Evolutionary conservation across 2,888 invertebrate genomes (phyloP).

Genomic region (Eupithecia subumbrata): DNA sequence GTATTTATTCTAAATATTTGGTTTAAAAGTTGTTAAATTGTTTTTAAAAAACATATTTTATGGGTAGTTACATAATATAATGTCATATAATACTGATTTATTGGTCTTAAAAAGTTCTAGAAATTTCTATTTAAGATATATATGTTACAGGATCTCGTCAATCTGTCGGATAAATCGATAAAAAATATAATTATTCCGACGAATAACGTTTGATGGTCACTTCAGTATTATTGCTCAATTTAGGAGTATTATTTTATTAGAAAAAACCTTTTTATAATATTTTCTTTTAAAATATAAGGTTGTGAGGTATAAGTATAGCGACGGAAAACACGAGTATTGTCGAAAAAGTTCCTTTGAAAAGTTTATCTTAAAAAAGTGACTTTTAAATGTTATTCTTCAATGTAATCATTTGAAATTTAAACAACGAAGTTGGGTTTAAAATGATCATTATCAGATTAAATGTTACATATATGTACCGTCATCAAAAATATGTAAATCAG

Average conservation of each 20-base stretch:
- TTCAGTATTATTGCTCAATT: slow-evolving; percentile 76
- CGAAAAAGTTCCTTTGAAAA: slow-evolving; percentile 65
- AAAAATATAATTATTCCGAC: slow-evolving; percentile 42
- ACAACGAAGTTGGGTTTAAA: slow-evolving; percentile 49
- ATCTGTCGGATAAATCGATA: slow-evolving; percentile 29
- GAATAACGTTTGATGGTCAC: slow-evolving; percentile 80
- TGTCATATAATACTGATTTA: neutral
- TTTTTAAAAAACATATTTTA: slow-evolving; percentile 30
- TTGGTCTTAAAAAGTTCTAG: slow-evolving; percentile 25
- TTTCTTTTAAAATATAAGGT: slow-evolving; percentile 62
- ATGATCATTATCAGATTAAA: neutral
- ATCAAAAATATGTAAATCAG: slow-evolving; percentile 16
- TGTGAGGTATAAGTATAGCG: slow-evolving; percentile 74
- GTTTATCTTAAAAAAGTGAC: slow-evolving; percentile 59
- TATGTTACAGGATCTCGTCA: slow-evolving; percentile 16
- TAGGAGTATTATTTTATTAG: slow-evolving; percentile 65
- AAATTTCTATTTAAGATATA: slow-evolving; percentile 3
- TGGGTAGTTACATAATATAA: slow-evolving; percentile 5
- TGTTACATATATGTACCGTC: neutral
- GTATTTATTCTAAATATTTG: slow-evolving; percentile 7
- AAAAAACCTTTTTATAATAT: slow-evolving; percentile 51
- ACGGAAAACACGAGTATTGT: slow-evolving; percentile 53
- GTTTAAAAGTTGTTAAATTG: slow-evolving; percentile 13
- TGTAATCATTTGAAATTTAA: slow-evolving; percentile 44
- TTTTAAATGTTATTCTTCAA: slow-evolving; percentile 74